These are phyloP conservation scores for Schizopygopsis malacanthus DNA, from an alignment of 2,797 vertebrate species.

Conservation along the genomic window DNA sequence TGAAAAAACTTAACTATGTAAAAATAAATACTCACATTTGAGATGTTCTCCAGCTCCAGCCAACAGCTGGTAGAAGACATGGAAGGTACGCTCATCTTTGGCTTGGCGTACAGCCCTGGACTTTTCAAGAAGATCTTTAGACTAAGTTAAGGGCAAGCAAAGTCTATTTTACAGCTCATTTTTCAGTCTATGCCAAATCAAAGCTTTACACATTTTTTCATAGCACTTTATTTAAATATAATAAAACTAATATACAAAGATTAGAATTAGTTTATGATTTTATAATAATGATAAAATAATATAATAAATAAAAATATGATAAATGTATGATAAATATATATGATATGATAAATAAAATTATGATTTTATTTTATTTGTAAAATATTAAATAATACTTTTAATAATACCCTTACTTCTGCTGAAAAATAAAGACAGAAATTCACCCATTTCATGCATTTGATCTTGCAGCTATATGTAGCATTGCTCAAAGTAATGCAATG, in stretches of 20 bases:
- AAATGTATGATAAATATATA: no score
- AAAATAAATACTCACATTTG: conserved; percentile 82
- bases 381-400: background rate
- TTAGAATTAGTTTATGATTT: background rate
- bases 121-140: conserved; percentile 93
- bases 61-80: conserved; percentile 96
- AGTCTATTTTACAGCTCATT: background rate
- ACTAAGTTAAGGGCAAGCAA: conserved; percentile 73
- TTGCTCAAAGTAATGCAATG: background rate
- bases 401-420: background rate
- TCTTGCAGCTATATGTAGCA: background rate
- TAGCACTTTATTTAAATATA: background rate
- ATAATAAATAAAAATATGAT: no score
- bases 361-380: background rate
- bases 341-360: no score
- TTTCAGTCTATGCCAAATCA: background rate
- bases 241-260: background rate
- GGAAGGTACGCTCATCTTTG: conserved; percentile 97
- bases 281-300: no score
- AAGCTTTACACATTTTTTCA: background rate
- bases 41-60: conserved; percentile 96
- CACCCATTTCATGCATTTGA: background rate
- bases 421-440: background rate
- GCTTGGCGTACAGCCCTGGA: conserved; percentile 97
- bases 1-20: background rate